Evolutionary conservation across 2,888 invertebrate genomes (phyloP).

Genomic region (Mythimna vitellina): DNA sequence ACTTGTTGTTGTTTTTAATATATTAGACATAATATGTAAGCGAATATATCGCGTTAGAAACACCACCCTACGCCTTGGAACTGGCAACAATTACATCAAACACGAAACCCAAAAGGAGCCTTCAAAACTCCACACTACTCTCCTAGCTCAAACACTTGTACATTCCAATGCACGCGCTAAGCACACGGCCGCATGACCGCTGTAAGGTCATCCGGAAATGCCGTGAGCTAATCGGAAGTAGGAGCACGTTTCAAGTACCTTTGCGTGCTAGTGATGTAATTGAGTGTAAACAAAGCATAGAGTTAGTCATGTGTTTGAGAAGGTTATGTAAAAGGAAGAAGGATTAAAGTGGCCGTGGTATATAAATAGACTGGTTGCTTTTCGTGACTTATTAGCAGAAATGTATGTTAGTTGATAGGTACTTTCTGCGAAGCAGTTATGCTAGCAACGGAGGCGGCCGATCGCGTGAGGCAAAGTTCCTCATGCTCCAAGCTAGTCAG

Average conservation of each 20-base stretch:
- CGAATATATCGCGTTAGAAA: too few species aligned
- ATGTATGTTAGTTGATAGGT: not conserved
- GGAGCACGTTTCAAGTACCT: slow-evolving; percentile 60
- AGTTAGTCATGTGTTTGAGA: slow-evolving; percentile 40
- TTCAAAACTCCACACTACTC: not conserved
- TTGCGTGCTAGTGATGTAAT: slow-evolving; percentile 66
- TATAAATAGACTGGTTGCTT: not conserved
- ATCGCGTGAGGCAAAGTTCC: too few species aligned
- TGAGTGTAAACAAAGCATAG: slow-evolving; percentile 53
- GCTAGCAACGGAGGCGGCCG: too few species aligned
- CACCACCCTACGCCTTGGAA: too few species aligned
- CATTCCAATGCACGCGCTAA: slow-evolving; percentile 22
- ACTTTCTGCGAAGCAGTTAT: too few species aligned
- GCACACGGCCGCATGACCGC: slow-evolving; percentile 49
- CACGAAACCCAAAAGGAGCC: not conserved
- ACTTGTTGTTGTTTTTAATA: too few species aligned
- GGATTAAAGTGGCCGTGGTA: slow-evolving; percentile 30
- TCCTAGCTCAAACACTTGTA: slow-evolving; percentile 23
- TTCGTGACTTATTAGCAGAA: slow-evolving; percentile 21
- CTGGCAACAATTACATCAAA: too few species aligned
- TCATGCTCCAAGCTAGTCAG: too few species aligned
- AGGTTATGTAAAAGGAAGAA: slow-evolving; percentile 58
- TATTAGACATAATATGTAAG: too few species aligned
- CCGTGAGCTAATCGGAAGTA: slow-evolving; percentile 66
- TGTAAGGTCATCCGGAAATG: slow-evolving; percentile 67